Evolutionary conservation across 2,797 vertebrate species (phyloP).

Genomic region (Nasua narica): DNA sequence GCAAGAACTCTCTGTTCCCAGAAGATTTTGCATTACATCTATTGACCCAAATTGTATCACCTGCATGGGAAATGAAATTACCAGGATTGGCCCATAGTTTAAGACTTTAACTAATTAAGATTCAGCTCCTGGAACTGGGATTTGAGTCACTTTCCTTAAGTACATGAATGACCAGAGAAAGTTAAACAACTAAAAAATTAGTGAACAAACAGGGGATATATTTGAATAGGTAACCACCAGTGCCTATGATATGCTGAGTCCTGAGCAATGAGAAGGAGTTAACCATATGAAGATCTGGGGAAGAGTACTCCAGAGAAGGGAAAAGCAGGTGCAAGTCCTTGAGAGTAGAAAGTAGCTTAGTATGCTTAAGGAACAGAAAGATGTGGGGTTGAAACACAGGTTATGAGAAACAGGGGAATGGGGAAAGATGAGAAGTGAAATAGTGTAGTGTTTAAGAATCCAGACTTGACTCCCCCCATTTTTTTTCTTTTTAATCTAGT

Average conservation of each 20-base stretch:
- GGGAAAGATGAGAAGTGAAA: neutral
- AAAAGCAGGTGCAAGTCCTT: neutral
- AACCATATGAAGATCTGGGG: neutral
- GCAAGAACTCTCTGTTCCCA: neutral
- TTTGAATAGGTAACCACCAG: neutral
- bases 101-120: conserved; percentile 15
- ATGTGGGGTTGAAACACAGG: neutral
- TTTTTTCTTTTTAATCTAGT: neutral
- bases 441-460: neutral
- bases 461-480: neutral
- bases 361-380: neutral
- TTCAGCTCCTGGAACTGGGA: neutral
- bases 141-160: neutral
- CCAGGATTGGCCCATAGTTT: neutral
- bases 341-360: neutral
- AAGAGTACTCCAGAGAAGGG: neutral
- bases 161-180: neutral
- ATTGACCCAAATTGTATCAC: neutral
- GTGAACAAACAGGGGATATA: neutral
- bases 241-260: neutral
- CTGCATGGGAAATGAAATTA: neutral
- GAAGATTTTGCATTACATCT: neutral
- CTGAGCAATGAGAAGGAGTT: neutral
- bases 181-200: neutral
- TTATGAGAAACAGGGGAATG: neutral